Base-by-base conservation (phyloP, 1,140 invertebrate species). In the Melanaphis sacchari region DNA sequence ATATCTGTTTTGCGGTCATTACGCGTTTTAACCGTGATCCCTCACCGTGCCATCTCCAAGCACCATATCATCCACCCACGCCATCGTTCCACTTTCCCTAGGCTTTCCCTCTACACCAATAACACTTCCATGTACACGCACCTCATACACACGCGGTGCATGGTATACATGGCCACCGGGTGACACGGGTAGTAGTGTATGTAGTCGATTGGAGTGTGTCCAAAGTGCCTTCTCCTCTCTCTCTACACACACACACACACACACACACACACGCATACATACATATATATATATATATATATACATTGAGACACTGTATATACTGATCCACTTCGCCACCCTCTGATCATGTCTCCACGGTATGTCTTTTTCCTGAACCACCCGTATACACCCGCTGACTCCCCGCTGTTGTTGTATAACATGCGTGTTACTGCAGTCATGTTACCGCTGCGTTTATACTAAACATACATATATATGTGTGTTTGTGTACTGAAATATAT, bases 161-260 rank as follows among this genome's bases (percentile, higher is more conserved):
- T n/a, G 31, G 59, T 66, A 66, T 76, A 76, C 59, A n/a, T 15
- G n/a, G 24, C 31, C 59, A 76, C 59, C n/a, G 59, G n/a, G 59
- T 76, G 59, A 76, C 59, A 76, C 21, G 76, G 31, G 76, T 82
- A 40, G n/a, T 82, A 11, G 40, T 41, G 82, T 85, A 9, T 85
- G 38, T 85, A 41, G 82, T 85, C 46, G 43, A 89, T 89, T 89
- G 87, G 87, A 89, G 87, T 49, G 41, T 89, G 87, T 89, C 87
- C 87, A 89, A 89, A 49, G 87, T 49, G 8, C 46, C 46, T 89
- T n/a, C 87, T 87, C 46, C 46, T 46, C 46, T 49, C 46, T 21
- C 46, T 49, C 40, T 85, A 85, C 18, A 18, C 11, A 76, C 66
- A 76, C 66, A 76, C 15, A 18, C 15, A 66, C 59, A 66, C 49